A percentile compares a stretch with the other conserved stretches of the same genome.
Conservation (phyloP, 2,113 vertebrate species). For the Onychorhynchus coronatus region DNA sequence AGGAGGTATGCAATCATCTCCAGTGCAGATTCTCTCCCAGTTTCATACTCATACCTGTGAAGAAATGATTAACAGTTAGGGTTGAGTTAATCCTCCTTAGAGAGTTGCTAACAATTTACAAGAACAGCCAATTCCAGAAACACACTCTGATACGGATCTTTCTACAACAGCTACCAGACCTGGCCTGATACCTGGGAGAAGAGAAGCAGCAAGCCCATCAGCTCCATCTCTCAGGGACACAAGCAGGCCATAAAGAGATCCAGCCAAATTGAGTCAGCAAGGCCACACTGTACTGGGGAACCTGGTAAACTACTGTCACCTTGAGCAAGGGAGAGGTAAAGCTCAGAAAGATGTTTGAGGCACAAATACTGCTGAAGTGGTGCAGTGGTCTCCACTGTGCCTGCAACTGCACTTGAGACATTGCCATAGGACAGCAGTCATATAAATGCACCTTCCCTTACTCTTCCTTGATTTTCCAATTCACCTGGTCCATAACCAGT, state of each 20-base stretch:
- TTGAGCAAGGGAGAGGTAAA: neutral
- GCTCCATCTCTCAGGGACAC: neutral
- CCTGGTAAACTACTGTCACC: neutral
- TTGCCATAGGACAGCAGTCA: neutral
- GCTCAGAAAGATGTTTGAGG: neutral
- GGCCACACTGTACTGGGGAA: neutral
- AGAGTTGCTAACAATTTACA: neutral
- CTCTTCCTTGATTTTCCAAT: neutral
- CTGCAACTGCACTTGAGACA: neutral
- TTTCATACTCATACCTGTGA: constrained; percentile 89
- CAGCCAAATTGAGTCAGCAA: neutral
- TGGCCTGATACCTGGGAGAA: neutral
- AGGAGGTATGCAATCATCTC: constrained; percentile 92
- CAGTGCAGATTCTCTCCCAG: constrained; percentile 88
- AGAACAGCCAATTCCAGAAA: neutral
- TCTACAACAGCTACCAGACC: neutral
- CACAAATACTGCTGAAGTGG: neutral
- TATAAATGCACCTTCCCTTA: neutral
- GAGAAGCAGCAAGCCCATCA: neutral
- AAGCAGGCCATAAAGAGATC: neutral
- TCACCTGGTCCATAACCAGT: neutral
- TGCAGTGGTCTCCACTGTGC: neutral
- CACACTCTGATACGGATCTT: neutral
- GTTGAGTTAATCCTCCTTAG: neutral
- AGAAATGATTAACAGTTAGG: neutral